Conservation (phyloP, 37 sponge, comb jelly and placozoan species). For the Theonella swinhoei region DNA sequence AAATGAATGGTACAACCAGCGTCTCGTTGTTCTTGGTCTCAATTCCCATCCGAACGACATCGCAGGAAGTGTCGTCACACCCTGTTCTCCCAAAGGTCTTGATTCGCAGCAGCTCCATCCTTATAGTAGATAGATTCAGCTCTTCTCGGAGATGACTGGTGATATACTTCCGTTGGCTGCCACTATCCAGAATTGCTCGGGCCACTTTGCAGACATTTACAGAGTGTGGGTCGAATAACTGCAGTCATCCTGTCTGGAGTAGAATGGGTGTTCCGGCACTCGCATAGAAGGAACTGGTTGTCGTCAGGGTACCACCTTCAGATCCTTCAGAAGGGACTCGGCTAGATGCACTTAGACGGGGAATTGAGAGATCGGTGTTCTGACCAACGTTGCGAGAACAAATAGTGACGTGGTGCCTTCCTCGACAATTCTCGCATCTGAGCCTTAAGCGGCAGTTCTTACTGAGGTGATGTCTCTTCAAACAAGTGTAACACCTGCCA, state of each 20-base stretch:
- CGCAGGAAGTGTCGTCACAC: neutral
- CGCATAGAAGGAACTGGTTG: neutral
- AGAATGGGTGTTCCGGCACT: slow-evolving; percentile 20
- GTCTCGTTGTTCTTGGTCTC: neutral
- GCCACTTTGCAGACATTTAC: neutral
- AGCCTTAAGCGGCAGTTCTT: slow-evolving; percentile 6
- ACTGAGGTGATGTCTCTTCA: slow-evolving; percentile 13
- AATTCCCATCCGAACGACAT: slow-evolving; percentile 5
- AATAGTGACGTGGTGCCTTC: slow-evolving; percentile 35
- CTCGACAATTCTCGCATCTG: slow-evolving; percentile 19
- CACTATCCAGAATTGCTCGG: slow-evolving; percentile 23
- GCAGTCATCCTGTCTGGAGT: slow-evolving; percentile 18
- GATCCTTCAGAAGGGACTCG: neutral
- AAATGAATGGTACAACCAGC: slow-evolving; percentile 19
- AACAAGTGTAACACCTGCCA: slow-evolving; percentile 45
- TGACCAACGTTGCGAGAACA: slow-evolving; percentile 1
- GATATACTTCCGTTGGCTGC: slow-evolving; percentile 25
- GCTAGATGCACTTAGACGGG: neutral
- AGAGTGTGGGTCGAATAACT: neutral
- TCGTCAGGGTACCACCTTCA: neutral
- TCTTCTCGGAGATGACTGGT: neutral
- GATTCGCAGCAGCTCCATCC: neutral
- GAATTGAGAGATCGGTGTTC: neutral
- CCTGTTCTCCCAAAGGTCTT: slow-evolving; percentile 16
- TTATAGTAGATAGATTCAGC: neutral